Evolutionary conservation across 2,888 invertebrate species (phyloP), one percentile per base, ranked within the genome.

Genomic region (Yponomeuta cagnagella): DNA sequence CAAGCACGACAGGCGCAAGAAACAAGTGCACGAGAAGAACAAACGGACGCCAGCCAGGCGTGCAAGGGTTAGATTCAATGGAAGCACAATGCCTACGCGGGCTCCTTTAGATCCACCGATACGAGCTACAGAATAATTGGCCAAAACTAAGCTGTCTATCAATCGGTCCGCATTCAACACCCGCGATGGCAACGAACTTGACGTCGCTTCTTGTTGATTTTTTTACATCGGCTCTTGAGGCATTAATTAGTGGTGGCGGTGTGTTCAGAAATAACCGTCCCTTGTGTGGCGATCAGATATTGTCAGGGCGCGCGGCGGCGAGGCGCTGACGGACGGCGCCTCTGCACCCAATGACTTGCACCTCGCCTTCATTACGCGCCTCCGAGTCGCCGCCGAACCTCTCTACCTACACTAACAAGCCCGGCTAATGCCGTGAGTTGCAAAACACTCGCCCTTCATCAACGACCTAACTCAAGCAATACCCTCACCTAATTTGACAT

Each of bases 361-460:
- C 76, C 82, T 83, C 81, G 78, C 83, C 85, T 88, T 91, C 89
- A 90, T 89, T 90, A 90, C 87, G 82, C 74, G 73, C 79, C 78
- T 77, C 77, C 76, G 75, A 79, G 77, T 79, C 78, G 80, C 80
- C 78, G 77, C 78, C 78, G 74, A 75, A 74, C 52, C 52, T 74
- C 76, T 78, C 78, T 75, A 76, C 84, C 78, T 75, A 76, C 84
- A 88, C 90, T 92, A 92, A 92, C 92, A 90, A 92, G 92, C 90
- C 86, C 76, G 81, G 89, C 87, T 90, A 91, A 91, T 90, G 89
- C 91, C 89, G 86, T 92, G 92, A 92, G 81, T 92, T 90, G 92
- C 90, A 88, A 90, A 92, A 87, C 78, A 78, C 79, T 78, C 76
- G 75, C 77, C 76, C 52, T 58, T 58, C 52, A 58, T 58, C 52